Conservation (phyloP, 2,113 vertebrate genomes). For the Pycnonotus jocosus region DNA sequence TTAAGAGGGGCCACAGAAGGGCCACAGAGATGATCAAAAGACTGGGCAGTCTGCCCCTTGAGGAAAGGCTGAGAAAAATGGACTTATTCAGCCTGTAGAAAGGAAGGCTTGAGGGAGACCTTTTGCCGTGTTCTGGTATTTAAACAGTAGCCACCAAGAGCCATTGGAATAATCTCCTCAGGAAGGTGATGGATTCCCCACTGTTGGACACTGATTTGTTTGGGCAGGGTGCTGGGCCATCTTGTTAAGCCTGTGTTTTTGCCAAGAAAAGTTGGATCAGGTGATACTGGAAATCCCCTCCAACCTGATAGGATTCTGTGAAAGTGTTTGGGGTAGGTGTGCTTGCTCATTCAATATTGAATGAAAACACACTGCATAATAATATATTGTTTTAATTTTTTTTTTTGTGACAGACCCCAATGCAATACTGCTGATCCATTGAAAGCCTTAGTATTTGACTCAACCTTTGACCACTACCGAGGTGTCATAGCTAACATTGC, state of each 20-base stretch:
- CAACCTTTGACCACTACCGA: slow-evolving; percentile 91
- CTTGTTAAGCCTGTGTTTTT: not conserved
- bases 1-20: not conserved
- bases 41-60: not conserved
- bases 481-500: slow-evolving; percentile 90
- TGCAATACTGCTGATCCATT: slow-evolving; percentile 73
- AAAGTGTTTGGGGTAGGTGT: not conserved
- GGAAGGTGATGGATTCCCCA: not conserved
- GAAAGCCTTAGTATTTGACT: slow-evolving; percentile 93
- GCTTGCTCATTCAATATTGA: not conserved
- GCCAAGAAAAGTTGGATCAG: not conserved
- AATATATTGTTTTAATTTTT: not conserved
- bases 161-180: not conserved
- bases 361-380: not conserved
- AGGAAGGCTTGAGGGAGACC: not conserved
- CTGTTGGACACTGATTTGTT: accelerated
- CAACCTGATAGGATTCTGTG: not conserved
- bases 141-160: not conserved
- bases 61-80: not conserved
- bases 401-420: slow-evolving; percentile 71
- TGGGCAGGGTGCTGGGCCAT: not conserved
- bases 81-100: not conserved
- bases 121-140: not conserved
- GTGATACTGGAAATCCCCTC: not conserved
- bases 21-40: not conserved